Evolutionary conservation across 1,140 invertebrate genomes (phyloP).

Genomic region (Hylaeus volcanicus): DNA sequence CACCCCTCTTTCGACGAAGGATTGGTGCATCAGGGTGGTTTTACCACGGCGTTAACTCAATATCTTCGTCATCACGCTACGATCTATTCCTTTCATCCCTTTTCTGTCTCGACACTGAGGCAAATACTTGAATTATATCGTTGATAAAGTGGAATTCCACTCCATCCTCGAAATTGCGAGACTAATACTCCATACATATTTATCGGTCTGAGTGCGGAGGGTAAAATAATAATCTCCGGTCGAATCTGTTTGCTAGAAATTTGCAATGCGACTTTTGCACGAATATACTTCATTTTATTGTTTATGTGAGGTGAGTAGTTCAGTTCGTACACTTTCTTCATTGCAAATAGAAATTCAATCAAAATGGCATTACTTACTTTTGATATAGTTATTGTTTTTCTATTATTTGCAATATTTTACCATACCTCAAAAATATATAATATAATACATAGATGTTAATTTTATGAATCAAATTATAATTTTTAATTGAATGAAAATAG

Average conservation of each 20-base stretch:
- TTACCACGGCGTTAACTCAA: slow-evolving; percentile 60
- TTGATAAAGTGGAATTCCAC: slow-evolving; percentile 14
- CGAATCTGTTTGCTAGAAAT: neutral
- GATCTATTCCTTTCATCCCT: slow-evolving; percentile 56
- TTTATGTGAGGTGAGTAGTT: no score
- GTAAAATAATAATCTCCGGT: neutral
- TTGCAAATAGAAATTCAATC: no score
- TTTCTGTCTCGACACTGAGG: slow-evolving; percentile 39
- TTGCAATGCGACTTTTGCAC: neutral
- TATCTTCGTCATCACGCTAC: slow-evolving; percentile 58
- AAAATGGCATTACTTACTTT: no score
- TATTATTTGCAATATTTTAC: no score
- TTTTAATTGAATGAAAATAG: no score
- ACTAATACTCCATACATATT: slow-evolving; percentile 27
- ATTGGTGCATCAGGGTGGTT: slow-evolving; percentile 56
- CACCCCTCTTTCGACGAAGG: slow-evolving; percentile 11
- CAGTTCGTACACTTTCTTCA: no score
- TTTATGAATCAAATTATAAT: no score
- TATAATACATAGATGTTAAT: no score
- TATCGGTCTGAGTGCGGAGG: neutral
- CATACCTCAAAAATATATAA: neutral
- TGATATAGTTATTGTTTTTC: no score
- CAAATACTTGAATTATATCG: slow-evolving; percentile 37
- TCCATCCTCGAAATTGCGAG: neutral
- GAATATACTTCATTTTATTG: no score